phyloP scores from a whole-genome alignment of 2,113 vertebrate genomes.

The Hylia prasina region DNA sequence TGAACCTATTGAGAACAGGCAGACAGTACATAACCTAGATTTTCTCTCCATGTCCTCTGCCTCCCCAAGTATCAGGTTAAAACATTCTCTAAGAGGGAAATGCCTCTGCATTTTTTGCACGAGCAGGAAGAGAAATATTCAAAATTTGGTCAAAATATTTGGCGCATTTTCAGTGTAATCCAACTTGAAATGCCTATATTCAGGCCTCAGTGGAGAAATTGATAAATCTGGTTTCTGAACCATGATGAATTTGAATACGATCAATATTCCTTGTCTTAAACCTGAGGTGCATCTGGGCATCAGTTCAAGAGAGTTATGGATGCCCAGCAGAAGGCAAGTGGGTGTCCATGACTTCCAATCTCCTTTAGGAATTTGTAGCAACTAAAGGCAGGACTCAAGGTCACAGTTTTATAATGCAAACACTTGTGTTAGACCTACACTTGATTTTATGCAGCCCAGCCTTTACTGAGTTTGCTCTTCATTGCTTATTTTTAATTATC shows the following conservation, averaged over 20 bases:
- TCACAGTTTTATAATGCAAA: neutral
- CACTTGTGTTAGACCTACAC: neutral
- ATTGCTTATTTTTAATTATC: neutral
- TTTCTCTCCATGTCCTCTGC: neutral
- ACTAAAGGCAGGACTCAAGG: neutral
- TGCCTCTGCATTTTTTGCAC: neutral
- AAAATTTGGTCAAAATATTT: neutral
- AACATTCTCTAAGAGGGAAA: neutral
- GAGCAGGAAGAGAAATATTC: neutral
- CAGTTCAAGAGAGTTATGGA: neutral
- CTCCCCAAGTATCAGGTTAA: neutral
- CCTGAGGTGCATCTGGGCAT: neutral
- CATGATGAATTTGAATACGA: neutral
- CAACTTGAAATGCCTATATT: neutral
- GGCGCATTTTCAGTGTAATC: neutral
- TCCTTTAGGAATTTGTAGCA: neutral
- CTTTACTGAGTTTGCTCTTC: neutral
- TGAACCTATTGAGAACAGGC: neutral
- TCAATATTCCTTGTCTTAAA: neutral
- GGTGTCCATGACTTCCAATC: neutral
- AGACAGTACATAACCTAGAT: neutral
- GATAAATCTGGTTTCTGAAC: neutral
- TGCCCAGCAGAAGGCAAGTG: neutral
- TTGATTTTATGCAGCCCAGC: neutral
- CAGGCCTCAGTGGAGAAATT: neutral